Evolutionary conservation across 2,113 vertebrate species (phyloP).

Genomic region (Colaptes auratus): DNA sequence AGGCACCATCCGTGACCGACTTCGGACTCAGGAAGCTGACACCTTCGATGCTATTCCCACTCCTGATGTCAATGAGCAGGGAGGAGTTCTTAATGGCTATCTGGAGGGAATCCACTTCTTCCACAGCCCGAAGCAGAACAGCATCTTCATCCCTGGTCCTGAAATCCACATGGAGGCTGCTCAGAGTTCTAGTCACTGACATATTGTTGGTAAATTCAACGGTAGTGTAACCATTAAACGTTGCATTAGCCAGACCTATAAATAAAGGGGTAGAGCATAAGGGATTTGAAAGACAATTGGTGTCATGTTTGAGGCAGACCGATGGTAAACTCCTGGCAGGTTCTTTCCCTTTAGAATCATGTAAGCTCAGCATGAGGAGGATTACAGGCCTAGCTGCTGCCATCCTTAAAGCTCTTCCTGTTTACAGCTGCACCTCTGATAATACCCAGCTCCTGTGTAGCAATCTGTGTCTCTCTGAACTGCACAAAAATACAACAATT

Average conservation of each 20-base stretch:
- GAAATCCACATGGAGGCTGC: slow-evolving; percentile 80
- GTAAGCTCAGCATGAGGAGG: slow-evolving; percentile 21
- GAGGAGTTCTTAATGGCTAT: slow-evolving; percentile 84
- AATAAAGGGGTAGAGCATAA: background rate
- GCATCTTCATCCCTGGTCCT: slow-evolving; percentile 86
- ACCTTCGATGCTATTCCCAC: slow-evolving; percentile 74
- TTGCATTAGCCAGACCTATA: slow-evolving; percentile 87
- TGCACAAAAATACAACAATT: background rate
- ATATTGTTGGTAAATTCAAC: slow-evolving; percentile 78
- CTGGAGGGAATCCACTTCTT: slow-evolving; percentile 76
- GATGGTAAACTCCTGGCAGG: background rate
- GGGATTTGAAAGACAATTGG: background rate
- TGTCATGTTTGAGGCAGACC: background rate
- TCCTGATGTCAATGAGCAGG: slow-evolving; percentile 79
- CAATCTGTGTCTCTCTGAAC: background rate
- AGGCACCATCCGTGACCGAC: slow-evolving; percentile 82
- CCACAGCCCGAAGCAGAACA: slow-evolving; percentile 76
- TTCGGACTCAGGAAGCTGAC: slow-evolving; percentile 74
- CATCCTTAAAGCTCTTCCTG: slow-evolving; percentile 59
- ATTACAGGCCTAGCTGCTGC: slow-evolving; percentile 38
- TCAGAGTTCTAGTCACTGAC: slow-evolving; percentile 73
- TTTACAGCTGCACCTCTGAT: background rate
- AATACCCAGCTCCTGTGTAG: background rate
- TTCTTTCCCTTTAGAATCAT: background rate
- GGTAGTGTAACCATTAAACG: slow-evolving; percentile 77